phyloP scores from a whole-genome alignment of 2,797 vertebrate species.

The Anabas testudineus region DNA sequence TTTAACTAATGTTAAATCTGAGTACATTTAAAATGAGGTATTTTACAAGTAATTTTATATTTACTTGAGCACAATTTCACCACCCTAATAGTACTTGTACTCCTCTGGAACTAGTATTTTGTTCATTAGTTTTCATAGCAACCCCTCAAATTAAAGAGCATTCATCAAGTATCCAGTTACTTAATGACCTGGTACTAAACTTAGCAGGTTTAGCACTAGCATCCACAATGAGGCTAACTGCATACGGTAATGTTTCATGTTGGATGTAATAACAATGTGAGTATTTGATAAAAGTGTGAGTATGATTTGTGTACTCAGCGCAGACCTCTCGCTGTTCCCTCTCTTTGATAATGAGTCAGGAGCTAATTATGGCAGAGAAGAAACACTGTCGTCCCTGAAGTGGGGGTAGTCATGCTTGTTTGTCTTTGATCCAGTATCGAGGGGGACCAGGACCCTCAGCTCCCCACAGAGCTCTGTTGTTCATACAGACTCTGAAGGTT shows the following conservation, averaged over 20 bases:
- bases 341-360: slow-evolving; percentile 18
- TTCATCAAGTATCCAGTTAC: too few species aligned
- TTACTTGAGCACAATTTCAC: too few species aligned
- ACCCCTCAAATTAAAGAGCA: too few species aligned
- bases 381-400: slow-evolving; percentile 7
- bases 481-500: not conserved
- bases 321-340: not conserved
- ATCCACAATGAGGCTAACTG: not conserved
- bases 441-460: not conserved
- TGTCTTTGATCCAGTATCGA: slow-evolving; percentile 33
- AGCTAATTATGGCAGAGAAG: slow-evolving; percentile 37
- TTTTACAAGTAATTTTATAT: too few species aligned
- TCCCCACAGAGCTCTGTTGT: not conserved
- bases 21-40: too few species aligned
- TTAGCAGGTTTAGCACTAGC: not conserved
- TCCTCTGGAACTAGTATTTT: too few species aligned
- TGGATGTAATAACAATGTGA: too few species aligned
- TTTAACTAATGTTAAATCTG: too few species aligned
- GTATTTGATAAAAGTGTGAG: too few species aligned
- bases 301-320: slow-evolving; percentile 7
- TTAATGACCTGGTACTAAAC: not conserved
- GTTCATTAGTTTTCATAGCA: too few species aligned
- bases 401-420: slow-evolving; percentile 11
- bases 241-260: too few species aligned
- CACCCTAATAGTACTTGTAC: too few species aligned